These are phyloP conservation scores for Luscinia luscinia DNA, from an alignment of 2,797 vertebrate species.

Conservation along the genomic window DNA sequence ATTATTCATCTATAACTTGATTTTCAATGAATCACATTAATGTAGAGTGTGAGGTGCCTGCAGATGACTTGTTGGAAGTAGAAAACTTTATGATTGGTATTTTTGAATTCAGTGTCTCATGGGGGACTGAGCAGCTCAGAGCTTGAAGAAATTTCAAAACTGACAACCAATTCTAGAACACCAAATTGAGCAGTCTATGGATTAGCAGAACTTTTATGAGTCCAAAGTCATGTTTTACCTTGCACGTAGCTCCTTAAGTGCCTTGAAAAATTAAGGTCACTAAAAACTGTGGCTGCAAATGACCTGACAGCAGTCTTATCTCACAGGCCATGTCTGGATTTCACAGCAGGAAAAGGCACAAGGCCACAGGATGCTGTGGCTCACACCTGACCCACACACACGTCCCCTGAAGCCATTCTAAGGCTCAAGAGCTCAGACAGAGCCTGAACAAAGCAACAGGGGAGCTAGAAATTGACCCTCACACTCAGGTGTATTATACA, in stretches of 20 bases:
- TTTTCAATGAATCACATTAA: neutral
- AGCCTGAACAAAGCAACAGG: neutral
- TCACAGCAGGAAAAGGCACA: neutral
- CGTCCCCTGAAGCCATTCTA: neutral
- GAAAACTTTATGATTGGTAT: neutral
- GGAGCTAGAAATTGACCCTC: neutral
- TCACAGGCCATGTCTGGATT: neutral
- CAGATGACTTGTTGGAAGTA: neutral
- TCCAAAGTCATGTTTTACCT: neutral
- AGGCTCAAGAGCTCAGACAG: neutral
- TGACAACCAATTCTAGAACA: neutral
- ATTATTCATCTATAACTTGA: neutral
- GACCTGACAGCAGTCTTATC: neutral
- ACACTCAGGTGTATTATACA: neutral
- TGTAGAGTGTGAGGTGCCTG: neutral
- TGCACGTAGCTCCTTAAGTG: neutral
- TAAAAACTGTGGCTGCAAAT: neutral
- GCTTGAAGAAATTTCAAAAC: neutral
- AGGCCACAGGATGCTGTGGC: neutral
- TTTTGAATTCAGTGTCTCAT: neutral
- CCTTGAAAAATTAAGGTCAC: neutral
- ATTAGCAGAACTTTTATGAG: neutral
- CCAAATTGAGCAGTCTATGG: neutral
- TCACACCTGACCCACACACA: neutral
- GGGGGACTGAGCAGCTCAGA: neutral